Evolutionary conservation across 2,888 invertebrate genomes (phyloP), one percentile per base, ranked within the genome.

Genomic region (Cephus runcator): DNA sequence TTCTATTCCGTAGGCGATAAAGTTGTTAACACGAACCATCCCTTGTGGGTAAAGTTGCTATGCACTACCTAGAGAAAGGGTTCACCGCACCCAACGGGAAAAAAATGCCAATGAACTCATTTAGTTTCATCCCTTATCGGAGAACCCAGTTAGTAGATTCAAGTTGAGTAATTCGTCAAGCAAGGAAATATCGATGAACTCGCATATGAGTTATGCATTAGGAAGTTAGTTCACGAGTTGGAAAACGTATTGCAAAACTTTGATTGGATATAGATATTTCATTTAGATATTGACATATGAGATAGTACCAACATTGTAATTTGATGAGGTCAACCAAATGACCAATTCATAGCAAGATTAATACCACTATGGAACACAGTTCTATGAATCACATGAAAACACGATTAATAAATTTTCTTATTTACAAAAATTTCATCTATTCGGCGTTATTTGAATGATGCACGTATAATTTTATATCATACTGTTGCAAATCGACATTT

Each of bases 251-350:
- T 78, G 79, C 76, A 77, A 81, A 83, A 81, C 81, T 83, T 83
- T 80, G 83, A 82, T 83, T 83, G 79, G 79, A 79, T 79, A 79
- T 80, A 79, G 80, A 81, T 81, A 77, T 81, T 83, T 83, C 80
- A 81, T 80, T 83, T 76, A 78, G 83, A 83, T 82, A 81, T 80
- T 73, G 77, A 76, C 73, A 34, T n/a, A 77, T 31, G 40, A n/a
- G 79, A 3, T 31, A 71, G 31, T 34, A 56, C 15, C 23, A 56
- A 23, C 23, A 56, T 56, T 23, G 56, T 23, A 56, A 56, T 56
- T 56, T 15, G 56, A 56, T 23, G 23, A 56, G 56, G 9, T 56
- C 56, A 23, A 23, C 23, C 56, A 9, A 56, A 9, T 56, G 56
- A 56, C 56, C 56, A 23, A 23, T 56, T 6, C 56, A 9, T 23